Conservation (phyloP, 1,140 invertebrate genomes). For the Sitodiplosis mosellana region DNA sequence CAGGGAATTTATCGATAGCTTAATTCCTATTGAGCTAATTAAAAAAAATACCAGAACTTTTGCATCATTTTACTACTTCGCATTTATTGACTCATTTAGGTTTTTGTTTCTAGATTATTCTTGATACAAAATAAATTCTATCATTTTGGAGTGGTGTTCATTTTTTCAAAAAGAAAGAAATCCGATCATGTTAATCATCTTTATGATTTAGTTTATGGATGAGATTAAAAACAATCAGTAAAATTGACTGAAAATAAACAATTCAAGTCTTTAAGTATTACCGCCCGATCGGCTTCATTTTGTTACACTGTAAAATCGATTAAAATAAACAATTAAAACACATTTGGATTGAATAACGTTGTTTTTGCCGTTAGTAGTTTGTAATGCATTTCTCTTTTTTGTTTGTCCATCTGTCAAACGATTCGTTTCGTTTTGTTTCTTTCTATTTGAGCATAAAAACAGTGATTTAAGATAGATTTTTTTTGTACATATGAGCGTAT, state of each 20-base stretch:
- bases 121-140: too few species aligned
- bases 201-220: background rate
- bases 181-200: too few species aligned
- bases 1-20: too few species aligned
- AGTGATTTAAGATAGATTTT: conserved; percentile 14
- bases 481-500: conserved; percentile 8
- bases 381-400: background rate
- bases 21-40: too few species aligned
- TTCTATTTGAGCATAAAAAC: conserved; percentile 2
- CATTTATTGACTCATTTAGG: too few species aligned
- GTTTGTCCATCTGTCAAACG: background rate
- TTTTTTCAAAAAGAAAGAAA: too few species aligned
- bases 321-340: too few species aligned
- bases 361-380: background rate
- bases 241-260: too few species aligned
- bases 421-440: conserved; percentile 1
- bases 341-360: background rate
- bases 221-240: too few species aligned
- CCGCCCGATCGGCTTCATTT: background rate
- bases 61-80: too few species aligned
- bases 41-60: too few species aligned
- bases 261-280: background rate
- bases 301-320: background rate
- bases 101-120: too few species aligned
- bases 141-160: background rate